These are phyloP conservation scores for Phortica magna DNA, from an alignment of 2,888 invertebrate genomes.

Conservation along the genomic window DNA sequence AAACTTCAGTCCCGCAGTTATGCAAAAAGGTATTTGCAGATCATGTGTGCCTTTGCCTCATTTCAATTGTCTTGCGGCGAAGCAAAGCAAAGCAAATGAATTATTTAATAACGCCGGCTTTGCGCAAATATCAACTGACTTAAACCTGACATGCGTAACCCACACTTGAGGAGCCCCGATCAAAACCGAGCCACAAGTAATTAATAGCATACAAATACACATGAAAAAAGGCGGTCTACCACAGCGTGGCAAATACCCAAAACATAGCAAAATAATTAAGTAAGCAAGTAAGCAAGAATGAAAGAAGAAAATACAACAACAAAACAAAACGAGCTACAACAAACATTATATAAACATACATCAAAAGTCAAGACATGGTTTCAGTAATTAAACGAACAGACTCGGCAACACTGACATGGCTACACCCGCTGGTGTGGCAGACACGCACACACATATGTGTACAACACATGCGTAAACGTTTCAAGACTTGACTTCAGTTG, in stretches of 20 bases:
- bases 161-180: constrained; percentile 44
- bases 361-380: constrained; percentile 41
- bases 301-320: constrained; percentile 35
- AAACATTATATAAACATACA: constrained; percentile 45
- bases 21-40: too few species aligned
- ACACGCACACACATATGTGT: background rate
- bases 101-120: constrained; percentile 29
- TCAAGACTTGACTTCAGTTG: constrained; percentile 6
- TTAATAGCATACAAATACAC: constrained; percentile 57
- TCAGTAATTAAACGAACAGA: constrained; percentile 56
- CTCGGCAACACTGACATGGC: constrained; percentile 40
- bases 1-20: background rate
- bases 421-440: constrained; percentile 34
- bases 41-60: background rate
- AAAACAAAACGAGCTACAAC: constrained; percentile 39
- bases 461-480: constrained; percentile 3
- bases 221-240: constrained; percentile 2
- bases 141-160: constrained; percentile 35
- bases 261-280: constrained; percentile 1
- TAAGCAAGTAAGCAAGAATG: background rate
- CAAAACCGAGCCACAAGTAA: constrained; percentile 58
- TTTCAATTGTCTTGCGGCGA: background rate
- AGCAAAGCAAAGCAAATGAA: constrained; percentile 10
- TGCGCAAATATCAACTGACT: constrained; percentile 31
- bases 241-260: background rate